A percentile compares a stretch with the other conserved stretches of the same genome.
phyloP scores from a whole-genome alignment of 2,113 vertebrate genomes.

The Nettapus auritus region DNA sequence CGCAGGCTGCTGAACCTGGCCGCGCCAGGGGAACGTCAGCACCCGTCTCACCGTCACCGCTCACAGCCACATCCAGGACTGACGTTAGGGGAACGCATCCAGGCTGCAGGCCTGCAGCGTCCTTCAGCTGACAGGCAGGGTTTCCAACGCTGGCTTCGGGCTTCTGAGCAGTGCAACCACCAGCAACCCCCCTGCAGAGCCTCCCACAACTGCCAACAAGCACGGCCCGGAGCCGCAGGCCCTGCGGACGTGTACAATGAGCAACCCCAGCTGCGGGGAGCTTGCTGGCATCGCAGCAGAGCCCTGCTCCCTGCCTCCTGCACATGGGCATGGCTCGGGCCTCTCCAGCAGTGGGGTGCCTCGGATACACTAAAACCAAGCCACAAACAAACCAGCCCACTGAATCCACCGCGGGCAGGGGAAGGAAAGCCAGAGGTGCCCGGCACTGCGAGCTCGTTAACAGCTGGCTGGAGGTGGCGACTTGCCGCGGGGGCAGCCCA shows the following conservation, averaged over 20 bases:
- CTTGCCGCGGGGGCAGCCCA: background rate
- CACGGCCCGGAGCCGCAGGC: background rate
- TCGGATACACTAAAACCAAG: background rate
- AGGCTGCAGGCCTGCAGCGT: background rate
- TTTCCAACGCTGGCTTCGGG: background rate
- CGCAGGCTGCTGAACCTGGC: background rate
- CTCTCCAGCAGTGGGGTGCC: background rate
- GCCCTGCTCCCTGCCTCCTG: background rate
- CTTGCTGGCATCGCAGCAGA: background rate
- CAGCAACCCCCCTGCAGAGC: too few relatives aligned
- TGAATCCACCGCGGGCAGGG: background rate
- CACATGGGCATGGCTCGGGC: background rate
- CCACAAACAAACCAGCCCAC: background rate
- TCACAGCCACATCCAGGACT: background rate
- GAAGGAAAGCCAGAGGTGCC: background rate
- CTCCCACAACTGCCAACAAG: background rate
- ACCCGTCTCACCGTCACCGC: fast-evolving
- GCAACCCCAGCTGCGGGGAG: background rate
- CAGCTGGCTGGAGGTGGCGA: background rate
- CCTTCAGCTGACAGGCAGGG: background rate
- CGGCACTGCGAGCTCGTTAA: background rate
- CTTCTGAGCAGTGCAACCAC: fast-evolving
- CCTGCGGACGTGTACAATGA: background rate
- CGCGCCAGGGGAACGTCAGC: fast-evolving
- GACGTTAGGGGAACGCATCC: fast-evolving